These are phyloP conservation scores for Knipowitschia caucasica DNA, from an alignment of 2,797 vertebrate species.

Conservation along the genomic window DNA sequence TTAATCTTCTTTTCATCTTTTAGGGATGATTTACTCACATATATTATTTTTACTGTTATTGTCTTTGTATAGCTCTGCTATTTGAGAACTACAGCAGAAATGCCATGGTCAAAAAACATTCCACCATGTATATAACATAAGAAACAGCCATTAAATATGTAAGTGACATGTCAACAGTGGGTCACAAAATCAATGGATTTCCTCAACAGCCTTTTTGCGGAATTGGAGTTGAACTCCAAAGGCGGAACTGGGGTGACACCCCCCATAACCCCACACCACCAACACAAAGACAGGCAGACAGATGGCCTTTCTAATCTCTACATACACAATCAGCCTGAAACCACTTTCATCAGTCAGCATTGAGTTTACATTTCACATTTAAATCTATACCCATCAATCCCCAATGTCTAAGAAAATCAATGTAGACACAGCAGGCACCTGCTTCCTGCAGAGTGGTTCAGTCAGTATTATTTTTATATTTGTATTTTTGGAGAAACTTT, in stretches of 20 bases:
- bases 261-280: background rate
- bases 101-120: background rate
- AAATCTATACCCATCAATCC: background rate
- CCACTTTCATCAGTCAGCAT: background rate
- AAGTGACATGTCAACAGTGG: background rate
- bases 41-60: no score
- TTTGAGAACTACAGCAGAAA: no score
- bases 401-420: background rate
- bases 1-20: background rate
- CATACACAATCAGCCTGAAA: background rate
- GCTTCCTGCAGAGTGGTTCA: no score
- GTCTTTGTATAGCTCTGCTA: no score
- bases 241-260: constrained; percentile 52
- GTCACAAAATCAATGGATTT: constrained; percentile 66
- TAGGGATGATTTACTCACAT: no score
- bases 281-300: constrained; percentile 5
- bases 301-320: constrained; percentile 4
- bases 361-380: background rate
- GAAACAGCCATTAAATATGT: constrained; percentile 11
- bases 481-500: constrained; percentile 56
- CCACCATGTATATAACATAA: no score
- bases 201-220: constrained; percentile 63
- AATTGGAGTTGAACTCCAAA: constrained; percentile 44
- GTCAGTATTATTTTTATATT: no score
- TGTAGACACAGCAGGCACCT: constrained; percentile 49